Evolutionary conservation across 2,797 vertebrate genomes (phyloP).

Genomic region (Alca torda): DNA sequence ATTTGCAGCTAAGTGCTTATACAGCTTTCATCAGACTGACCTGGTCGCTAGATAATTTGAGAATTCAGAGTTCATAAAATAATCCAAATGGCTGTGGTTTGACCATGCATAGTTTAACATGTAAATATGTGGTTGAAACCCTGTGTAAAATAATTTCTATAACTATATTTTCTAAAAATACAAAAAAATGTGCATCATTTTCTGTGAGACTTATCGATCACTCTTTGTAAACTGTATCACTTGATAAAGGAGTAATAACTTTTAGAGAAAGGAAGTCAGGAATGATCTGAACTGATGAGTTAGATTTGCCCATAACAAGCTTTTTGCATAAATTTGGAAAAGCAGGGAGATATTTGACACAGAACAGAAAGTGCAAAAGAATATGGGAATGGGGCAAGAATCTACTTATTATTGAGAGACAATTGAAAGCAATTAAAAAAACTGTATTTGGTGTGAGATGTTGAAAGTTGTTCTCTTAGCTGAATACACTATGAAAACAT

Average conservation of each 20-base stretch:
- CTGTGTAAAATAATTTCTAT: background rate
- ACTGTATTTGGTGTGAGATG: background rate
- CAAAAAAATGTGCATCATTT: background rate
- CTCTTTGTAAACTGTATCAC: background rate
- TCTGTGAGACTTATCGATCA: background rate
- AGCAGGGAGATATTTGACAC: background rate
- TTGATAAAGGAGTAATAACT: background rate
- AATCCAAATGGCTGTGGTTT: background rate
- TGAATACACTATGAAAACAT: background rate
- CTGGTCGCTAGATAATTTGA: background rate
- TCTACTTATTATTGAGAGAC: background rate
- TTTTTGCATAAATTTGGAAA: background rate
- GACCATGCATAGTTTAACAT: background rate
- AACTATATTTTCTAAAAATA: background rate
- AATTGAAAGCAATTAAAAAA: background rate
- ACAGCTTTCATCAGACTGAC: background rate
- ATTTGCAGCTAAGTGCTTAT: background rate
- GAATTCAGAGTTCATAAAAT: background rate
- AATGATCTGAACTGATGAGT: background rate
- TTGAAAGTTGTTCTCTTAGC: background rate
- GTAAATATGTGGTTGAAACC: background rate
- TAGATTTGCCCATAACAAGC: fast-evolving
- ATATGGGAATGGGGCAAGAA: background rate
- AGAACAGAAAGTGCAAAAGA: background rate
- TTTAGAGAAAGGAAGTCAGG: background rate